Conservation (phyloP, 2,888 invertebrate genomes). For the Neoascia interrupta region DNA sequence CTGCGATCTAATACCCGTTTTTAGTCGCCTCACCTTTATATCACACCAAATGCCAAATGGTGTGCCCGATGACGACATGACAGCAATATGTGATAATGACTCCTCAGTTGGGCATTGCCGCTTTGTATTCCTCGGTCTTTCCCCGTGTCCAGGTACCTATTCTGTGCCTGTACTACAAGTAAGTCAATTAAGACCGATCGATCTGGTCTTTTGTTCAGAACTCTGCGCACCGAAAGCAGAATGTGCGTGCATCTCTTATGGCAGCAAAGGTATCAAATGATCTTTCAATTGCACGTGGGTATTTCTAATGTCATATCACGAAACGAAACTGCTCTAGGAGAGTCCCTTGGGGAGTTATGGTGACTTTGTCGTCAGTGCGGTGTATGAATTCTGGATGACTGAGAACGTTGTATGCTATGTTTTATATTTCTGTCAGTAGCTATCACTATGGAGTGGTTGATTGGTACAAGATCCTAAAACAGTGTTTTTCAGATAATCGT, state of each 20-base stretch:
- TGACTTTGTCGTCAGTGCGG: slow-evolving; percentile 39
- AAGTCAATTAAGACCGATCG: slow-evolving; percentile 65
- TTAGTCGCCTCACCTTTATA: slow-evolving; percentile 39
- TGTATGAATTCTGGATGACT: slow-evolving; percentile 27
- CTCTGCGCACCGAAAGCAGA: slow-evolving; percentile 37
- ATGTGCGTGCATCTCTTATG: slow-evolving; percentile 58
- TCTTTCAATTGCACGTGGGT: slow-evolving; percentile 67
- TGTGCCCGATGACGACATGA: slow-evolving; percentile 63
- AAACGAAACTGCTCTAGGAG: slow-evolving; percentile 40
- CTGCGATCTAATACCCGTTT: slow-evolving; percentile 8
- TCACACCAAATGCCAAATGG: slow-evolving; percentile 60
- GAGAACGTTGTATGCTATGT: not conserved
- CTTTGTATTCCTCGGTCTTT: slow-evolving; percentile 34
- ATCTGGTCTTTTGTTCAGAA: slow-evolving; percentile 60
- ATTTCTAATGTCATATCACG: slow-evolving; percentile 37
- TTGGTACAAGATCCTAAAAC: no score
- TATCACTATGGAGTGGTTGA: no score
- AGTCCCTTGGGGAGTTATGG: slow-evolving; percentile 55
- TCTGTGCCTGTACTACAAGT: slow-evolving; percentile 43
- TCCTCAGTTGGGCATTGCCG: slow-evolving; percentile 52
- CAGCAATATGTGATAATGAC: slow-evolving; percentile 68
- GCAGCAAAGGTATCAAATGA: slow-evolving; percentile 55
- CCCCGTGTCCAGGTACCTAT: slow-evolving; percentile 2
- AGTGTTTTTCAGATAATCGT: no score
- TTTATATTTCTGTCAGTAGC: no score